Evolutionary conservation across 2,797 vertebrate genomes (phyloP).

Genomic region (Nannoperca australis): DNA sequence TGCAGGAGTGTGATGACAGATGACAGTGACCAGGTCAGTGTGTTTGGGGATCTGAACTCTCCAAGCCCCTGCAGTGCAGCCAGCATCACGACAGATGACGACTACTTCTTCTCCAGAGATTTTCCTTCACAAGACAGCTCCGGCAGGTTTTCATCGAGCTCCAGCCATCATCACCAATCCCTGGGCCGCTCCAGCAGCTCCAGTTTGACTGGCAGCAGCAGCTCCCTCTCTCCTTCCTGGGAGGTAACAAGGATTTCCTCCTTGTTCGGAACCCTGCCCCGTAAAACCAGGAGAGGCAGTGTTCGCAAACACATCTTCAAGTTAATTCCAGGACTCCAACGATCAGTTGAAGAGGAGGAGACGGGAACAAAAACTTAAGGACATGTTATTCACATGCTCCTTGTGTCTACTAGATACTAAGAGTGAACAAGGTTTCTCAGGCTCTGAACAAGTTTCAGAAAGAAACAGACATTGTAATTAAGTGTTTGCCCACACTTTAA

Average conservation of each 20-base stretch:
- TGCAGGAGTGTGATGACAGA: constrained; percentile 88
- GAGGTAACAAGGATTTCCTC: constrained; percentile 79
- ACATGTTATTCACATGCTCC: constrained; percentile 13
- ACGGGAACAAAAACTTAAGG: constrained; percentile 48
- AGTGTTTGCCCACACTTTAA: not conserved
- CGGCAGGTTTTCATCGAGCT: constrained; percentile 34
- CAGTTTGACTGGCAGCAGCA: constrained; percentile 86
- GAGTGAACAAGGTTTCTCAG: not conserved
- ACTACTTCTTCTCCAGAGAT: constrained; percentile 85
- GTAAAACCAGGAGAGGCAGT: constrained; percentile 86
- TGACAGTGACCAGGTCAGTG: constrained; percentile 87
- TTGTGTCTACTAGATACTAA: not conserved
- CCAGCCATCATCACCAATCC: constrained; percentile 78
- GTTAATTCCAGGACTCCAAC: constrained; percentile 92
- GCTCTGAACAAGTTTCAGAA: constrained; percentile 13
- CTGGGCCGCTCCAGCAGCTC: constrained; percentile 85
- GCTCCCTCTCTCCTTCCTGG: constrained; percentile 89
- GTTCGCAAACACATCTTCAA: constrained; percentile 91
- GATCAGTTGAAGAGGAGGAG: constrained; percentile 92
- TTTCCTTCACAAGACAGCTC: constrained; percentile 47
- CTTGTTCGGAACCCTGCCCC: constrained; percentile 92
- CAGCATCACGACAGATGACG: constrained; percentile 80
- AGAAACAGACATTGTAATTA: constrained; percentile 26
- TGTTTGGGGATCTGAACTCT: constrained; percentile 85
- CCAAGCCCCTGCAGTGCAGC: constrained; percentile 86